These are phyloP conservation scores for Aleiodes leptofemur DNA, from an alignment of 2,888 invertebrate species.

Conservation along the genomic window DNA sequence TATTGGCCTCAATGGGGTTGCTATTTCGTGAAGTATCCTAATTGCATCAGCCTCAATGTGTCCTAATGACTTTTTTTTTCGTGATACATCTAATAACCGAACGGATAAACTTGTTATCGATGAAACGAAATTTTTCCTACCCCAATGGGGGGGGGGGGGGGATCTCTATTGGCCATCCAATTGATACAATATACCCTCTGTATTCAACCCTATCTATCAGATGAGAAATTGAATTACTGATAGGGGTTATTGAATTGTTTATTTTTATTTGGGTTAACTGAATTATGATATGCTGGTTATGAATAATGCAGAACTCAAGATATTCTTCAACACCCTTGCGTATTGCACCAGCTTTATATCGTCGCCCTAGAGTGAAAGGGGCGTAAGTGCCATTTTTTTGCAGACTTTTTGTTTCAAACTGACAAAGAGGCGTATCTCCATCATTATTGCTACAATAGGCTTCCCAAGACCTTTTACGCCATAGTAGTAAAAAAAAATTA, in stretches of 20 bases:
- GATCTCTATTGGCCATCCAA: slow-evolving; percentile 57
- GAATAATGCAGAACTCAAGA: slow-evolving; percentile 60
- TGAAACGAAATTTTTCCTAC: slow-evolving; percentile 60
- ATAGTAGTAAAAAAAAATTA: too few relatives aligned
- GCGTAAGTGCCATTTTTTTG: too few relatives aligned
- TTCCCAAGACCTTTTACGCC: too few relatives aligned
- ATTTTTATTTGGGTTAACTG: slow-evolving; percentile 66
- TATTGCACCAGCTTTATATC: slow-evolving; percentile 4
- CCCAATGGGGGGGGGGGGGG: too few relatives aligned
- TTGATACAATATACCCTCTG: slow-evolving; percentile 65
- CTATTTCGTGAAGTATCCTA: slow-evolving; percentile 49
- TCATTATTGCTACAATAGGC: too few relatives aligned
- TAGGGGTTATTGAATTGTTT: slow-evolving; percentile 14
- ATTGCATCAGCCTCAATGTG: slow-evolving; percentile 64
- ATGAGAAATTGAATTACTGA: slow-evolving; percentile 14
- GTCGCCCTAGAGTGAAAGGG: too few relatives aligned
- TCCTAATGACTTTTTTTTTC: slow-evolving; percentile 60
- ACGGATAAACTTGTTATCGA: slow-evolving; percentile 69
- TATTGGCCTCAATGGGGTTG: slow-evolving; percentile 46
- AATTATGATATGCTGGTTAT: slow-evolving; percentile 63
- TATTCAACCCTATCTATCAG: slow-evolving; percentile 48
- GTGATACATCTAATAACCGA: slow-evolving; percentile 66
- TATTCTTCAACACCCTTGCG: background rate
- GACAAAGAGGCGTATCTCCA: too few relatives aligned
- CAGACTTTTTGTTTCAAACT: too few relatives aligned